Conservation (phyloP, 2,113 vertebrate species). For the Eudyptes chrysolophus region DNA sequence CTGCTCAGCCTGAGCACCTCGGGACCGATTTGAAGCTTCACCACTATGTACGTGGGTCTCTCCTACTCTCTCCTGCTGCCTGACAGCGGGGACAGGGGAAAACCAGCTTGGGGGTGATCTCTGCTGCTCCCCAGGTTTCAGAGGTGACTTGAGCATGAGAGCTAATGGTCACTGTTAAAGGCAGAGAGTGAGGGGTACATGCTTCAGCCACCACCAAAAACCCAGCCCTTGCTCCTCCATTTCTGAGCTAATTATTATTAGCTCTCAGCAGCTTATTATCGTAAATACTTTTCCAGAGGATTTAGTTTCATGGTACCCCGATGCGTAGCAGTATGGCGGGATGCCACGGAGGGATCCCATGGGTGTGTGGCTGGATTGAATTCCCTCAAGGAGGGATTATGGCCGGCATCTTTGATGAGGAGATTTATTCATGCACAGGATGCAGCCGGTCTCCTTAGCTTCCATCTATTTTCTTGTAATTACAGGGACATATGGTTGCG, state of each 20-base stretch:
- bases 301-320: background rate
- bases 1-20: background rate
- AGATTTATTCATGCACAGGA: constrained; percentile 3
- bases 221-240: background rate
- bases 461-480: constrained; percentile 49
- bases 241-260: background rate
- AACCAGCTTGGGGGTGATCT: background rate
- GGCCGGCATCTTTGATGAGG: background rate
- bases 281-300: background rate
- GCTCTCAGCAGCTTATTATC: background rate
- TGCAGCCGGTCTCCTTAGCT: background rate
- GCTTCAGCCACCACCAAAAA: background rate
- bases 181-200: background rate
- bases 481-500: constrained; percentile 54
- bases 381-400: background rate
- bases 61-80: background rate
- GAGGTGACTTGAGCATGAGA: background rate
- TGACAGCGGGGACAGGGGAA: background rate
- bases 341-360: background rate
- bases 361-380: background rate
- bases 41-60: rapidly evolving
- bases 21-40: background rate
- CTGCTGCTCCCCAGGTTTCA: background rate
- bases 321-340: background rate
- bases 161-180: background rate